phyloP scores from a whole-genome alignment of 2,888 invertebrate species.

The Miltochrista miniata region DNA sequence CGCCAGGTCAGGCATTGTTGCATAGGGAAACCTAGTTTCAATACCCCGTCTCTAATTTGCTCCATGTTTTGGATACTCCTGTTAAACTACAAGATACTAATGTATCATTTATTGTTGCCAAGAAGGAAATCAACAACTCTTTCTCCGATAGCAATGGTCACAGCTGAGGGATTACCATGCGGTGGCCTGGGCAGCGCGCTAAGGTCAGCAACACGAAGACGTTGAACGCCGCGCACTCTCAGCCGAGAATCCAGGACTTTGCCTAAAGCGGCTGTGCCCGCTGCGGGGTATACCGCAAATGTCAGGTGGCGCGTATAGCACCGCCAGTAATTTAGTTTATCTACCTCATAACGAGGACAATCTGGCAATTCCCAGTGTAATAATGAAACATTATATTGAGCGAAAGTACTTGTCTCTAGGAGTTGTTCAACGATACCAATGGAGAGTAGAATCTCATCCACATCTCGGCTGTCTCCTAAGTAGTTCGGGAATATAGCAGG shows the following conservation, averaged over 20 bases:
- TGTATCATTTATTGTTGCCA: not conserved
- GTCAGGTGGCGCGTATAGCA: conserved; percentile 64
- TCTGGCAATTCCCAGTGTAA: conserved; percentile 40
- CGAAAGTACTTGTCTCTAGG: conserved; percentile 37
- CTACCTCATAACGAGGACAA: conserved; percentile 39
- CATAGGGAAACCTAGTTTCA: too few species aligned
- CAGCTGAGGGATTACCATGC: conserved; percentile 57
- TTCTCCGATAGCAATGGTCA: conserved; percentile 58
- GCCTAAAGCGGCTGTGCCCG: conserved; percentile 55
- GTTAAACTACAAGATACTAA: too few species aligned
- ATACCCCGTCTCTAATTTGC: too few species aligned
- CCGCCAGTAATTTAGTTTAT: conserved; percentile 46
- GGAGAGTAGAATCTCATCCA: conserved; percentile 45
- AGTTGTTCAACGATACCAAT: conserved; percentile 50
- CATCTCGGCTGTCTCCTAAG: conserved; percentile 48
- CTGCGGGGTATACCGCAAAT: conserved; percentile 52
- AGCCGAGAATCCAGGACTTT: conserved; percentile 50
- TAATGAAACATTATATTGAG: conserved; percentile 41
- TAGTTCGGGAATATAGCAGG: conserved; percentile 59
- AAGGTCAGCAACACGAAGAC: conserved; percentile 56
- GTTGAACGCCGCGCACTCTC: conserved; percentile 48
- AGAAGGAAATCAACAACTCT: conserved; percentile 4
- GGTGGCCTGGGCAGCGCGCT: conserved; percentile 47
- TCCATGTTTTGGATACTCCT: too few species aligned
- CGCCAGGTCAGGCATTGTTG: too few species aligned